Base-by-base conservation (phyloP, 2,113 vertebrate genomes). In the Brachypteracias leptosomus region DNA sequence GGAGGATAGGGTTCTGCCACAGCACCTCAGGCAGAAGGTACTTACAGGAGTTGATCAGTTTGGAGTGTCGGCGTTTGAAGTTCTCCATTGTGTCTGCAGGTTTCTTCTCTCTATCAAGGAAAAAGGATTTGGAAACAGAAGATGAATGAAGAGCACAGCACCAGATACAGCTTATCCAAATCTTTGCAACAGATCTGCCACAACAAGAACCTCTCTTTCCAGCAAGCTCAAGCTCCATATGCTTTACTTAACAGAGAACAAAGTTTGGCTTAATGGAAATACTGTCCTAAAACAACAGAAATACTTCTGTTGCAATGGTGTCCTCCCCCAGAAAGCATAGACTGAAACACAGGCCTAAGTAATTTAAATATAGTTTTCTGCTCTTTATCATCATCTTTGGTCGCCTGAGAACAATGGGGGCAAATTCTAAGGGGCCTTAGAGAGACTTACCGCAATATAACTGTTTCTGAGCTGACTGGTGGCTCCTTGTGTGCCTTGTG, bases 31-130 rank as follows among this genome's bases (percentile, higher is more conserved):
- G 22, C 33, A 88, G 68, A 46, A 88, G 71, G 70, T 80, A 98
- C 98, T 98, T 93, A 98, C 98, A 98, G 55, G 98, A 98, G 78
- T 98, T 98, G 91, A 98, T 97, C 72, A 98, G 96, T 86, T 96
- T 98, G 19, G 98, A 98, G 63, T 97, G 94, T 12, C 98, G 97
- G 40, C 97, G 96, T 20, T 96, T 97, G 77, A 98, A 97, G 79
- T 74, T 97, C 71, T 96, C 97, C 7, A 29, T 47, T 13, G 54
- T 51, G 2, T 97, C 98, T 83, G 78, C 94, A 46, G 96, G 85
- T 63, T 97, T 98, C 90, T 98, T 98, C 88, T 98, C 98, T 77
- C 98, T 98, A 89, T 66, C 70, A 62, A 25, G 52, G 44, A 85
- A 79, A 31, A 93, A 65, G 20, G 10, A 49, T 94, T 92, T 73